Evolutionary conservation across 2,113 vertebrate genomes (phyloP).

Genomic region (Miniopterus natalensis): DNA sequence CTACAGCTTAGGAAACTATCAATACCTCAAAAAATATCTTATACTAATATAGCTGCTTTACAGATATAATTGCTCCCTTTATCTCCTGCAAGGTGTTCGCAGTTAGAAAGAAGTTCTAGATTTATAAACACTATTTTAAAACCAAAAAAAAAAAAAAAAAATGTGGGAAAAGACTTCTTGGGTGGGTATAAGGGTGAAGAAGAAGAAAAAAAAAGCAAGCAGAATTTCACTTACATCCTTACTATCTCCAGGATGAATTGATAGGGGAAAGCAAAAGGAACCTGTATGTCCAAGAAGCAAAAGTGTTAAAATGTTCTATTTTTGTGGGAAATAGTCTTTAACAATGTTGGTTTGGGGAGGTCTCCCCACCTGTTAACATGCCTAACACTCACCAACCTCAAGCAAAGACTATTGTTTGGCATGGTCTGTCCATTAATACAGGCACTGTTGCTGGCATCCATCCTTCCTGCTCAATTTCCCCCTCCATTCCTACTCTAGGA

Average conservation of each 20-base stretch:
- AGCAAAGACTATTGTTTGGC: fast-evolving
- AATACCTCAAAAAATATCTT: too few relatives aligned
- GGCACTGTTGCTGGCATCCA: not conserved
- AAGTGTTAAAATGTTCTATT: not conserved
- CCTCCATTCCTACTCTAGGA: not conserved
- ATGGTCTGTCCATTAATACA: not conserved
- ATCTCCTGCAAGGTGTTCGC: not conserved
- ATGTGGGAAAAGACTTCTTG: not conserved
- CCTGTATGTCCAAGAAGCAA: not conserved
- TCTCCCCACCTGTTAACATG: not conserved
- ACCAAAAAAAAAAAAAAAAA: not conserved
- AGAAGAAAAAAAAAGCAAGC: not conserved
- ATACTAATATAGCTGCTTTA: too few relatives aligned
- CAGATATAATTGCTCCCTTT: not conserved
- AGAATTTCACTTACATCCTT: not conserved
- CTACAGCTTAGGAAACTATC: too few relatives aligned
- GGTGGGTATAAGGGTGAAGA: not conserved
- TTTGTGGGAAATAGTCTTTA: not conserved
- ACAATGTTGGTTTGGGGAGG: not conserved
- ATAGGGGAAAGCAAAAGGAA: not conserved
- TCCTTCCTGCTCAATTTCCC: not conserved
- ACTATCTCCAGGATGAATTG: not conserved
- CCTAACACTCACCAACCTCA: not conserved
- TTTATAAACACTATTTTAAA: not conserved
- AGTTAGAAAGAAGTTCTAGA: not conserved